Base-by-base conservation (phyloP, 2,888 invertebrate species). In the Philaethria dido region DNA sequence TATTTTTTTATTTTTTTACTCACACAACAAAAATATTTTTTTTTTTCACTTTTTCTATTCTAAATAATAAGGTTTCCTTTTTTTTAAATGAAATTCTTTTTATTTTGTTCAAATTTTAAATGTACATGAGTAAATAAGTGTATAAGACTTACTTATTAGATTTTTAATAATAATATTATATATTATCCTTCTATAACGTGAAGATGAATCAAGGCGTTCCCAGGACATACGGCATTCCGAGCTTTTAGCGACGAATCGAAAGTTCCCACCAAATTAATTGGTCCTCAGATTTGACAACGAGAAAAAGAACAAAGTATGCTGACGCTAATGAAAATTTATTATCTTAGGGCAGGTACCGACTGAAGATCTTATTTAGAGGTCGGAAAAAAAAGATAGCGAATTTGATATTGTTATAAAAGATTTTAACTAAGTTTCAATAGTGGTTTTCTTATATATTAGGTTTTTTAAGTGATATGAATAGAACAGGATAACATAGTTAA, bases 311-410 rank as follows among this genome's bases (percentile, higher is more conserved):
- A 70, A 73, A 77, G 77, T 78, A 74, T 75, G 75, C 67, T 69
- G 78, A 80, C 78, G 69, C 72, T 82, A 81, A 82, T 82, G 79
- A 82, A 77, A 79, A 82, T 82, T 81, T 82, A 82, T 82, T 64
- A 72, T 69, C 55, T 48, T 57, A 66, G 62, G 66, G 45, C 61
- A 69, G 71, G 69, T 68, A 64, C 65, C 62, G 54, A 61, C 55
- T 63, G 63, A 50, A 66, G 66, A 50, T 62, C 66, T 71, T 69
- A 71, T 69, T 71, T 69, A 63, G 67, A 45, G 67, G 47, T 63
- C 44, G 18, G 42, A 52, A 65, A 67, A n/a, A 55, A 66, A 65
- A 20, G 18, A 63, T 55, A 62, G 66, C 66, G 42, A 65, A 67
- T 67, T 66, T 70, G 66, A 68, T 70, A 61, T 55, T 47, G 59